Conservation (phyloP, 2,888 invertebrate species). For the Cartodere bifasciata region DNA sequence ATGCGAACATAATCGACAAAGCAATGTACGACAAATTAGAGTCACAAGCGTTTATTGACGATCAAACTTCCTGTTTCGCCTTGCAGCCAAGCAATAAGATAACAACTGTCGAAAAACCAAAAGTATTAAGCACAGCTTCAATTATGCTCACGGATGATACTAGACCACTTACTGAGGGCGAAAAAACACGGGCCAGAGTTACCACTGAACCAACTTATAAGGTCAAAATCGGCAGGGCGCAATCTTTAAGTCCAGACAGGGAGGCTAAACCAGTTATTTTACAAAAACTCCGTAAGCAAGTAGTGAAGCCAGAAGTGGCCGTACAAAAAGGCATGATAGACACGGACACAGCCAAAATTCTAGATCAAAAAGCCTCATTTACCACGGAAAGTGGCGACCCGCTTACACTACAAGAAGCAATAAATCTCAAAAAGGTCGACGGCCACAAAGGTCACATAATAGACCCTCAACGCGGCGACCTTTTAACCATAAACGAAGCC, state of each 20-base stretch:
- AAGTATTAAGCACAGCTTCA: constrained; percentile 25
- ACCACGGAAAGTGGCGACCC: constrained; percentile 43
- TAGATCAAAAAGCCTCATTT: constrained; percentile 48
- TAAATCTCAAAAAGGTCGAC: constrained; percentile 56
- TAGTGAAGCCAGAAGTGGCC: constrained; percentile 65
- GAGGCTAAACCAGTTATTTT: constrained; percentile 57
- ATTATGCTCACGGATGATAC: constrained; percentile 32
- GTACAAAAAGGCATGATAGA: constrained; percentile 69
- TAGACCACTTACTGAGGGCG: constrained; percentile 38
- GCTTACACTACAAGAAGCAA: constrained; percentile 62
- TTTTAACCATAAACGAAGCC: constrained; percentile 72
- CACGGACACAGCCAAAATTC: constrained; percentile 54
- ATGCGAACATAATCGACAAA: constrained; percentile 57
- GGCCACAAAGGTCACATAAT: constrained; percentile 63
- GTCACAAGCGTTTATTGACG: constrained; percentile 30
- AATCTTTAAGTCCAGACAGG: constrained; percentile 43
- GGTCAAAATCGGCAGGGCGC: constrained; percentile 49
- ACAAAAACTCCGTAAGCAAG: constrained; percentile 66
- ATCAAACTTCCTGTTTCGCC: constrained; percentile 21
- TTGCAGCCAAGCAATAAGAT: not conserved
- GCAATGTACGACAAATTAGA: constrained; percentile 42
- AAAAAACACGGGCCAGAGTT: constrained; percentile 43
- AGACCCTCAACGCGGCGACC: constrained; percentile 72
- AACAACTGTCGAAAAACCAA: constrained; percentile 15
- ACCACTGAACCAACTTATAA: constrained; percentile 54